Evolutionary conservation across 2,888 invertebrate genomes (phyloP).

Genomic region (Amphimallon solstitiale): DNA sequence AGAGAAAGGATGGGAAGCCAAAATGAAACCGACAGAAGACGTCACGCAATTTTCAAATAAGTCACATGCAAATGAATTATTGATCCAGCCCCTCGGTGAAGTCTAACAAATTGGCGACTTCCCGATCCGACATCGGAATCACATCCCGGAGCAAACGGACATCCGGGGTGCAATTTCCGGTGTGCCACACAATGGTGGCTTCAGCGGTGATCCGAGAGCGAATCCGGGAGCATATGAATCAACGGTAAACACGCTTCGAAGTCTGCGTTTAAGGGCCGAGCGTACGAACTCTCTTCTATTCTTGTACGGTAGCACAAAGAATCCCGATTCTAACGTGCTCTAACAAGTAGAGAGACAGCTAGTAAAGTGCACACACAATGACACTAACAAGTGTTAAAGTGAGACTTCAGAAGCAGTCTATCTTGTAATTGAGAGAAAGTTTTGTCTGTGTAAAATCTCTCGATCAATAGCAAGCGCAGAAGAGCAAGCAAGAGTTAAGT

Average conservation of each 20-base stretch:
- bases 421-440: too few species aligned
- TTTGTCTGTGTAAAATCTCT: too few species aligned
- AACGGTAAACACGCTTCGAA: slow-evolving; percentile 52
- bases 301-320: neutral
- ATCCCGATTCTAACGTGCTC: neutral
- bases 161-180: slow-evolving; percentile 60
- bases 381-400: slow-evolving; percentile 5
- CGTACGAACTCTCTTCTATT: neutral
- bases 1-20: too few species aligned
- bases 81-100: slow-evolving; percentile 43
- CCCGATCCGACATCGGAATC: slow-evolving; percentile 56
- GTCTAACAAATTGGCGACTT: slow-evolving; percentile 58
- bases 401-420: neutral
- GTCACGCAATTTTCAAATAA: slow-evolving; percentile 17
- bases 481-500: too few species aligned
- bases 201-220: slow-evolving; percentile 52
- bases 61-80: slow-evolving; percentile 46
- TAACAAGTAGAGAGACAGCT: neutral
- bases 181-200: slow-evolving; percentile 56
- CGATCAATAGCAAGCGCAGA: too few species aligned
- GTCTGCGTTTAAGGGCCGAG: neutral
- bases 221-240: slow-evolving; percentile 54
- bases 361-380: neutral
- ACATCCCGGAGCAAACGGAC: slow-evolving; percentile 56
- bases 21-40: neutral